A percentile compares a stretch with the other conserved stretches of the same genome.
Evolutionary conservation across 2,797 vertebrate genomes (phyloP).

Genomic region (Helicolenus hilgendorfi): DNA sequence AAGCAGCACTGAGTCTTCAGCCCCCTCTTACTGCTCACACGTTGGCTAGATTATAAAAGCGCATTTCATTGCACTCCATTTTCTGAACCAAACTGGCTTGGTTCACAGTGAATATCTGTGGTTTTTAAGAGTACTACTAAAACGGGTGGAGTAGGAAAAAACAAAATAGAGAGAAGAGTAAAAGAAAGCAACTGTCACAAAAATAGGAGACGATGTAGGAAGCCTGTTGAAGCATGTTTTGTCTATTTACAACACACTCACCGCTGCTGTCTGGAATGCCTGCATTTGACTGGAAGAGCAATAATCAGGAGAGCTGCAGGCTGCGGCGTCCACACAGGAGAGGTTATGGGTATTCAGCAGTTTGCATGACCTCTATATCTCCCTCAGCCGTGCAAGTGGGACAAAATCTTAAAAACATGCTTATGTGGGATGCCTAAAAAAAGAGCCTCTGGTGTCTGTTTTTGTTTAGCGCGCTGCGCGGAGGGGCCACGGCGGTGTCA

Average conservation of each 20-base stretch:
- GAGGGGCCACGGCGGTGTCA: slow-evolving; percentile 15
- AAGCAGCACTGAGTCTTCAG: slow-evolving; percentile 33
- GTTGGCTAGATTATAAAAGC: slow-evolving; percentile 48
- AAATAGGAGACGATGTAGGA: slow-evolving; percentile 46
- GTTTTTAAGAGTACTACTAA: slow-evolving; percentile 50
- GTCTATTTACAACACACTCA: slow-evolving; percentile 74
- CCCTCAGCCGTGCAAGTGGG: slow-evolving; percentile 29
- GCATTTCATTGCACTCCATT: slow-evolving; percentile 48
- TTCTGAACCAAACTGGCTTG: slow-evolving; percentile 43
- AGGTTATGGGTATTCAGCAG: slow-evolving; percentile 46
- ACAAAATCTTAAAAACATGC: slow-evolving; percentile 40
- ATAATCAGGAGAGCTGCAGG: slow-evolving; percentile 64
- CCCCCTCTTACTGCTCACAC: slow-evolving; percentile 16
- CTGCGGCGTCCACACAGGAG: slow-evolving; percentile 36
- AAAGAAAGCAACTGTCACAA: slow-evolving; percentile 48
- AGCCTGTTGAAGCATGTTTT: slow-evolving; percentile 73
- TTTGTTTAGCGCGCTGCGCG: slow-evolving; percentile 46
- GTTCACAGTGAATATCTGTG: slow-evolving; percentile 61
- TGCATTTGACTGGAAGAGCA: slow-evolving; percentile 63
- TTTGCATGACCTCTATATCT: slow-evolving; percentile 46
- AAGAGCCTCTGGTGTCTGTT: slow-evolving; percentile 53
- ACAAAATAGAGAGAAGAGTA: slow-evolving; percentile 17
- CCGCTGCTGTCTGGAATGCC: slow-evolving; percentile 70
- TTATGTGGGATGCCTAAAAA: slow-evolving; percentile 42
- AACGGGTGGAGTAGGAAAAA: slow-evolving; percentile 45